A percentile compares a stretch with the other conserved stretches of the same genome.
These are phyloP conservation scores for Sakesphorus luctuosus DNA, from an alignment of 2,113 vertebrate species.

Conservation along the genomic window DNA sequence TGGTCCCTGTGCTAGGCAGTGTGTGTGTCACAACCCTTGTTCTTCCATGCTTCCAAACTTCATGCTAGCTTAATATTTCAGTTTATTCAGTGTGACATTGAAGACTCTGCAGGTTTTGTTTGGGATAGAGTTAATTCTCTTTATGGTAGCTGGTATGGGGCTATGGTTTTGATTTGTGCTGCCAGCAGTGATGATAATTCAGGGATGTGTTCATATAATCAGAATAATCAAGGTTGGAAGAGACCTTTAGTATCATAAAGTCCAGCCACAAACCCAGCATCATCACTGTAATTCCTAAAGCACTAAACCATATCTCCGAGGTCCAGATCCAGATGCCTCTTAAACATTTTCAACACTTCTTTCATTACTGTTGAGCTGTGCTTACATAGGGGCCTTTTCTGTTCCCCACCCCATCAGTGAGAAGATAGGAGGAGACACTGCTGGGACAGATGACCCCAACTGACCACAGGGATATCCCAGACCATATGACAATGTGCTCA, in stretches of 20 bases:
- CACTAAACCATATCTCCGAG: neutral
- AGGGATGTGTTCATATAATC: neutral
- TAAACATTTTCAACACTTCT: neutral
- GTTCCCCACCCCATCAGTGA: neutral
- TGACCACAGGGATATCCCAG: neutral
- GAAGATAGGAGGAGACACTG: neutral
- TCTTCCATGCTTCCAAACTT: neutral
- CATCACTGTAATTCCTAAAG: neutral
- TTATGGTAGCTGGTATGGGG: neutral
- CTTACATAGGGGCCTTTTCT: neutral
- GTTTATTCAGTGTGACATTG: neutral
- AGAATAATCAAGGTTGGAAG: neutral
- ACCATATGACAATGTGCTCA: neutral
- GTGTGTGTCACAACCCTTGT: neutral
- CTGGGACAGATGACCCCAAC: neutral
- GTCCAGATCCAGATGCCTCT: neutral
- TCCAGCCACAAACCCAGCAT: rapidly evolving
- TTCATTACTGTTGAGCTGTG: neutral
- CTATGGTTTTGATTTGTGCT: neutral
- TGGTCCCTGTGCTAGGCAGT: too few relatives aligned
- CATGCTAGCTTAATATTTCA: neutral
- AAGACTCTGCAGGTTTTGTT: neutral
- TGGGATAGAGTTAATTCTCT: neutral
- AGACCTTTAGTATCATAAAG: neutral
- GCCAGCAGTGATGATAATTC: neutral